Evolutionary conservation across 2,113 vertebrate species (phyloP).

Genomic region (Hyaena hyaena): DNA sequence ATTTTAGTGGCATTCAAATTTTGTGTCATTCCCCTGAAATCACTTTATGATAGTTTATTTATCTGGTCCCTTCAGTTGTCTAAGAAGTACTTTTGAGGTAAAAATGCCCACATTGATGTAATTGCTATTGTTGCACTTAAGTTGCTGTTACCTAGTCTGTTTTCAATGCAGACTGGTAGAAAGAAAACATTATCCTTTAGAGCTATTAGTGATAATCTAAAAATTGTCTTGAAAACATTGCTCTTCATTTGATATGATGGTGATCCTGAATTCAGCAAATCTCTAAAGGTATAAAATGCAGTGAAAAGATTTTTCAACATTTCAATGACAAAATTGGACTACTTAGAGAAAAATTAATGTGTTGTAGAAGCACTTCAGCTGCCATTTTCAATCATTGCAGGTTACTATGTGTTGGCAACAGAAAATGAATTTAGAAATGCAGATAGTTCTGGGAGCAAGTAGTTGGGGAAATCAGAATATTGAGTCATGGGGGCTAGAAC

Average conservation of each 20-base stretch:
- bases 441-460: conserved; percentile 83
- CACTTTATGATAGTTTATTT: conserved; percentile 82
- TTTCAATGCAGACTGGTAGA: conserved; percentile 80
- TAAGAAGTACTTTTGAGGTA: conserved; percentile 80
- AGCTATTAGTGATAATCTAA: conserved; percentile 83
- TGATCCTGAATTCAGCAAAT: conserved; percentile 77
- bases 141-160: conserved; percentile 85
- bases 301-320: conserved; percentile 78
- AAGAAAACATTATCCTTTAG: conserved; percentile 82
- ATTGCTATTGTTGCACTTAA: conserved; percentile 85
- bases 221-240: conserved; percentile 82
- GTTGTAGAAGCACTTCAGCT: conserved; percentile 85
- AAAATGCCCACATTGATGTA: conserved; percentile 80
- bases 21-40: conserved; percentile 71
- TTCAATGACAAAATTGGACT: conserved; percentile 84
- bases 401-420: conserved; percentile 87
- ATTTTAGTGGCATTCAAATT: conserved; percentile 75
- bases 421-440: conserved; percentile 79
- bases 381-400: conserved; percentile 88
- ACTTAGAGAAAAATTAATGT: conserved; percentile 87
- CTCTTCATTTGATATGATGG: conserved; percentile 73
- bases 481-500: conserved; percentile 85
- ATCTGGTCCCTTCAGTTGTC: conserved; percentile 77
- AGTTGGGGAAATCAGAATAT: conserved; percentile 83
- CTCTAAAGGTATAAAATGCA: conserved; percentile 77